These are phyloP conservation scores for Melanotaenia parkinsoni DNA, from an alignment of 2,797 vertebrate species.

Conservation along the genomic window DNA sequence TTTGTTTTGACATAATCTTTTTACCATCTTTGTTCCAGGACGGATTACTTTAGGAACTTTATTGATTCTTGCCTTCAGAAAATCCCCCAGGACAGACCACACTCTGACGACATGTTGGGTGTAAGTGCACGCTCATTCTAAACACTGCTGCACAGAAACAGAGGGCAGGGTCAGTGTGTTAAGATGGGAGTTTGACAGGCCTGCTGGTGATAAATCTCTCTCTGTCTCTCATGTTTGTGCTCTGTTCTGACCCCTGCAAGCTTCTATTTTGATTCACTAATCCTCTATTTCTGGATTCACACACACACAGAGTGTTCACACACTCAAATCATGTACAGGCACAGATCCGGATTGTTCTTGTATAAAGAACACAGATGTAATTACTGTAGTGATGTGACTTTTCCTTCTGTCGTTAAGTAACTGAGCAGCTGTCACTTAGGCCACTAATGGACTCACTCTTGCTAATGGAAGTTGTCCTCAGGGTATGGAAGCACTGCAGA, in stretches of 20 bases:
- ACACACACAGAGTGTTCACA: constrained; percentile 18
- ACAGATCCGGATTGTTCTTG: constrained; percentile 18
- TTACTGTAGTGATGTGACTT: constrained; percentile 59
- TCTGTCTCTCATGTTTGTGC: constrained; percentile 39
- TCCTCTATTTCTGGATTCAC: constrained; percentile 52
- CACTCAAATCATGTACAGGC: constrained; percentile 24
- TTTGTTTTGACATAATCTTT: constrained; percentile 19
- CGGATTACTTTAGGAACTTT: constrained; percentile 99
- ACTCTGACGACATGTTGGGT: constrained; percentile 97
- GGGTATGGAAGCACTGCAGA: constrained; percentile 25
- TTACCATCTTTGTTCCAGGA: constrained; percentile 83
- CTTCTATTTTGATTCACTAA: constrained; percentile 71
- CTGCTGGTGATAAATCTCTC: constrained; percentile 55
- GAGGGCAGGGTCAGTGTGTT: constrained; percentile 46
- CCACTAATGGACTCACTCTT: constrained; percentile 66
- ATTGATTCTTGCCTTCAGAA: constrained; percentile 99
- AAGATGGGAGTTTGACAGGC: constrained; percentile 46
- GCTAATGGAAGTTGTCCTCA: constrained; percentile 63
- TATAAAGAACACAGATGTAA: constrained; percentile 50
- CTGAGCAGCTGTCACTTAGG: constrained; percentile 68
- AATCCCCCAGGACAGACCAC: constrained; percentile 97
- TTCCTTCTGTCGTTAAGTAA: constrained; percentile 54
- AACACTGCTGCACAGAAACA: neutral
- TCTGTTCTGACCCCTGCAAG: constrained; percentile 53
- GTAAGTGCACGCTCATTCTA: constrained; percentile 76